Conservation (phyloP, 2,113 vertebrate species). For the Scomber colias region DNA sequence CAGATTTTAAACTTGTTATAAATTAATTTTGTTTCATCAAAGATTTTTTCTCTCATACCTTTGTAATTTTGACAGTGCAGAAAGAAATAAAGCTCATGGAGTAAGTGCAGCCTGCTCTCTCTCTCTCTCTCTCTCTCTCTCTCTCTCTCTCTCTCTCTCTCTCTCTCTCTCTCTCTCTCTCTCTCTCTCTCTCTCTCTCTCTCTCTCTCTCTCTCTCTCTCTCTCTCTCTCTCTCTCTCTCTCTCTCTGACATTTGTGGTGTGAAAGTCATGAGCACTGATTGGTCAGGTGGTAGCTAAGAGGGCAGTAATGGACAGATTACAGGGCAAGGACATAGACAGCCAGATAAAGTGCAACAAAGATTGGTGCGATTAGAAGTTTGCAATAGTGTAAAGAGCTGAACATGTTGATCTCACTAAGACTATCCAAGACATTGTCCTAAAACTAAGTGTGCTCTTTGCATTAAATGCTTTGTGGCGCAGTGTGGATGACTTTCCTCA, state of each 20-base stretch:
- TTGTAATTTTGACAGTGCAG: not conserved
- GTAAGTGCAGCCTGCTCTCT: constrained; percentile 9
- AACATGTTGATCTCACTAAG: constrained; percentile 26
- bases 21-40: constrained; percentile 20
- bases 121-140: constrained; percentile 10
- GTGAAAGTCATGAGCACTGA: constrained; percentile 54
- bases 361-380: constrained; percentile 52
- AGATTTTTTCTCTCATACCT: constrained; percentile 19
- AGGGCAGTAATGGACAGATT: constrained; percentile 59
- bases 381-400: constrained; percentile 30
- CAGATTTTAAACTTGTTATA: constrained; percentile 23
- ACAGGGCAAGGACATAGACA: constrained; percentile 43
- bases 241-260: constrained; percentile 46
- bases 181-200: constrained; percentile 11
- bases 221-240: constrained; percentile 5
- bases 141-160: constrained; percentile 3
- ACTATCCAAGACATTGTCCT: constrained; percentile 46
- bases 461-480: constrained; percentile 38
- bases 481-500: constrained; percentile 61
- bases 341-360: constrained; percentile 25
- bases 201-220: constrained; percentile 6
- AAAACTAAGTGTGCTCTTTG: constrained; percentile 41
- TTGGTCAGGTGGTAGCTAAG: constrained; percentile 52
- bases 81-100: constrained; percentile 19
- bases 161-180: constrained; percentile 20